Evolutionary conservation across 1,140 invertebrate genomes (phyloP).

Genomic region (Oncopodura yosiiana): DNA sequence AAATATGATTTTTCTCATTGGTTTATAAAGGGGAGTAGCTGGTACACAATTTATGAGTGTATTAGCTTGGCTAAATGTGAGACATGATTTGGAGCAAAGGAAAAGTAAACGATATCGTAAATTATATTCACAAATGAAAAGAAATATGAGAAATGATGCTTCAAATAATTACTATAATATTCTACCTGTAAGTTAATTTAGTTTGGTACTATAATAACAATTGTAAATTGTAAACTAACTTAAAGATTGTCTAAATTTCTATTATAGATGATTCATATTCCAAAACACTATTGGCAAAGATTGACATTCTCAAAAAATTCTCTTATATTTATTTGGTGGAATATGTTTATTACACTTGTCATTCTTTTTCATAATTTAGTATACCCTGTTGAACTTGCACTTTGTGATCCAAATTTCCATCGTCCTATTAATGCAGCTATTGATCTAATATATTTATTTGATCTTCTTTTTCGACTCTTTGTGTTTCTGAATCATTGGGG

Average conservation of each 20-base stretch:
- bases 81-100: no score
- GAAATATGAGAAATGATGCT: not conserved
- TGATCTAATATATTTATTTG: constrained; percentile 5
- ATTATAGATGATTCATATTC: no score
- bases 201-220: no score
- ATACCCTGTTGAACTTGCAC: not conserved
- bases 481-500: constrained; percentile 3
- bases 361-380: not conserved
- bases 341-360: not conserved
- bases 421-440: not conserved
- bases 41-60: constrained; percentile 22
- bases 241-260: no score
- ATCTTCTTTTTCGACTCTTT: constrained; percentile 11
- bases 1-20: no score
- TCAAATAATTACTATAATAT: not conserved
- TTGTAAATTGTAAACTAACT: no score
- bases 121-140: not conserved
- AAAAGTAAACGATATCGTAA: not conserved
- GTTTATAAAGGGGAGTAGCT: not conserved
- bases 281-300: not conserved
- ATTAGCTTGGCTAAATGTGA: constrained; percentile 8
- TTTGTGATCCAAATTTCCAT: not conserved
- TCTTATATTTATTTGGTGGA: not conserved
- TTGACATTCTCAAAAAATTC: not conserved
- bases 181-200: not conserved